Evolutionary conservation across 2,797 vertebrate species (phyloP).

Genomic region (Momotus momota): DNA sequence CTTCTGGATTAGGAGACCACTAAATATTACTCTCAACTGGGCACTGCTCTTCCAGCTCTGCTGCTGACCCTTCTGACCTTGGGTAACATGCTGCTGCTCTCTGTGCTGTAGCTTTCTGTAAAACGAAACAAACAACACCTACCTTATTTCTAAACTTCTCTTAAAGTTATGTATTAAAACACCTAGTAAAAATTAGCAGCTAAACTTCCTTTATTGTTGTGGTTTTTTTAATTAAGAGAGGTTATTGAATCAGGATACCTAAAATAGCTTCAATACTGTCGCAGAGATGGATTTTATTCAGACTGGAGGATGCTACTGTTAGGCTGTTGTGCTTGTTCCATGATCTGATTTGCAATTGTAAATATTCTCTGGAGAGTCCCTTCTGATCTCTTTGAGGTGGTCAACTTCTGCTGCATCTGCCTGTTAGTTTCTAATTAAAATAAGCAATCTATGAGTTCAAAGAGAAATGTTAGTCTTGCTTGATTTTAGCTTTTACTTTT

Average conservation of each 20-base stretch:
- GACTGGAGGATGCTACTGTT: background rate
- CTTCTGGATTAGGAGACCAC: background rate
- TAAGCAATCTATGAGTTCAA: background rate
- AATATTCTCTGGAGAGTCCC: background rate
- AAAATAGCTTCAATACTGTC: background rate
- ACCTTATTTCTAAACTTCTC: background rate
- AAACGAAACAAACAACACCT: background rate
- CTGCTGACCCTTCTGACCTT: background rate
- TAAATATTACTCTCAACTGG: background rate
- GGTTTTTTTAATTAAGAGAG: background rate
- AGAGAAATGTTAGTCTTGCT: background rate
- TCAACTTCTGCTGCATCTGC: background rate
- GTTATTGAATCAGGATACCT: background rate
- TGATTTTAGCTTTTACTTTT: background rate
- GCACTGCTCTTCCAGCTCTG: background rate
- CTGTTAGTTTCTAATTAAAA: conserved; percentile 4
- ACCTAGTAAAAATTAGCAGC: background rate
- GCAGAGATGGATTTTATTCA: background rate
- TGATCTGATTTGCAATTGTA: background rate
- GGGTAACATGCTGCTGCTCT: background rate
- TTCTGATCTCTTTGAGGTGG: background rate
- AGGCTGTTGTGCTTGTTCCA: background rate
- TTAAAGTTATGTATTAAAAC: background rate
- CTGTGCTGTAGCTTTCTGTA: background rate
- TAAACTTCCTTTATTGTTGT: background rate